These are phyloP conservation scores for Lutraria lutraria DNA, from an alignment of 2,888 invertebrate species.

Conservation along the genomic window DNA sequence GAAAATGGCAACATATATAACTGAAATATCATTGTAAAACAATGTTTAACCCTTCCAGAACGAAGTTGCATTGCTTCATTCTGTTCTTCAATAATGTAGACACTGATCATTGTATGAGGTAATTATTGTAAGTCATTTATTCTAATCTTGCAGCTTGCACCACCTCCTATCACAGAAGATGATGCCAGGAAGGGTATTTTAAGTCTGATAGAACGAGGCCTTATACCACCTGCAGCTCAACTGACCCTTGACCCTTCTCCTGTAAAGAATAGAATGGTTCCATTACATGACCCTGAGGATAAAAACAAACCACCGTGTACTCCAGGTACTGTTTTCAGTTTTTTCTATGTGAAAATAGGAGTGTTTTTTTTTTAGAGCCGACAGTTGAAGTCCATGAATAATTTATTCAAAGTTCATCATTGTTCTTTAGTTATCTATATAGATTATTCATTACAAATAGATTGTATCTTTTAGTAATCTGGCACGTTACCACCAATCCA, in stretches of 20 bases:
- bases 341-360: background rate
- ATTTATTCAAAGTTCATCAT: too few relatives aligned
- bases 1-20: too few relatives aligned
- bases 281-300: conserved; percentile 81
- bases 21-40: too few relatives aligned
- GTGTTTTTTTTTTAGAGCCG: background rate
- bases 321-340: conserved; percentile 64
- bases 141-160: conserved; percentile 81
- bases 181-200: conserved; percentile 86
- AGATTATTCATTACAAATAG: too few relatives aligned
- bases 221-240: conserved; percentile 86
- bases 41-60: too few relatives aligned
- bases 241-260: conserved; percentile 86
- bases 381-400: too few relatives aligned
- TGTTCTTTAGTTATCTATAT: too few relatives aligned
- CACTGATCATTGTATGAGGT: too few relatives aligned
- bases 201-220: conserved; percentile 85
- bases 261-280: conserved; percentile 80
- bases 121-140: background rate
- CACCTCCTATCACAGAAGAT: conserved; percentile 85
- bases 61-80: too few relatives aligned
- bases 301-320: conserved; percentile 74
- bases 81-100: too few relatives aligned
- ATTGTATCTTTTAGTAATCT: too few relatives aligned
- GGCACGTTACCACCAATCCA: too few relatives aligned